Conservation (phyloP, 1,140 invertebrate species). For the Steinernema khuongi region DNA sequence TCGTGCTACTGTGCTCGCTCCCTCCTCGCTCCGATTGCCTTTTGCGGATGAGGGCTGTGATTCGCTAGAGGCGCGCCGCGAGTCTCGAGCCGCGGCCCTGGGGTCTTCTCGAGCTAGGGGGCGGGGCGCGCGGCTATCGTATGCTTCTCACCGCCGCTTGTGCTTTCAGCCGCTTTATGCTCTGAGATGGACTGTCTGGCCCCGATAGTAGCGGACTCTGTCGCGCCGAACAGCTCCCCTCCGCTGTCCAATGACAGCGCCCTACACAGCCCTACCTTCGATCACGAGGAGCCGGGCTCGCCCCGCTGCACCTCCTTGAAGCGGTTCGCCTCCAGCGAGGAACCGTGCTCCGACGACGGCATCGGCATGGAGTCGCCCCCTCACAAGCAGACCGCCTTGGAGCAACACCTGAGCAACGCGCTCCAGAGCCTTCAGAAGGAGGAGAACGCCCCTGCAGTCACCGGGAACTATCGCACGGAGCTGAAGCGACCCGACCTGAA, state of each 20-base stretch:
- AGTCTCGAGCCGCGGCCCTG: neutral
- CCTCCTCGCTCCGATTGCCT: slow-evolving; percentile 16
- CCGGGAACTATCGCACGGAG: slow-evolving; percentile 43
- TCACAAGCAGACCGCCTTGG: neutral
- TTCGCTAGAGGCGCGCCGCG: neutral
- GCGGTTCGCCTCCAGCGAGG: slow-evolving; percentile 9
- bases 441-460: neutral
- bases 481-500: slow-evolving; percentile 56
- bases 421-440: neutral
- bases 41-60: neutral
- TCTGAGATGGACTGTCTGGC: slow-evolving; percentile 8
- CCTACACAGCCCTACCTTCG: neutral
- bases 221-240: neutral
- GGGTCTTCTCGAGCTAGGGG: no score
- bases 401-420: neutral
- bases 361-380: slow-evolving; percentile 5
- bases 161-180: neutral
- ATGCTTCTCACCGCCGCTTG: neutral
- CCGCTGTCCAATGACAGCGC: slow-evolving; percentile 8
- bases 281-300: neutral
- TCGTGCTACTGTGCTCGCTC: slow-evolving; percentile 3
- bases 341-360: slow-evolving; percentile 4
- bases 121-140: slow-evolving; percentile 5
- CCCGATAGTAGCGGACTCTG: neutral
- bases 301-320: neutral